Conservation (phyloP, 2,797 vertebrate species). For the Falco novaeseelandiae region DNA sequence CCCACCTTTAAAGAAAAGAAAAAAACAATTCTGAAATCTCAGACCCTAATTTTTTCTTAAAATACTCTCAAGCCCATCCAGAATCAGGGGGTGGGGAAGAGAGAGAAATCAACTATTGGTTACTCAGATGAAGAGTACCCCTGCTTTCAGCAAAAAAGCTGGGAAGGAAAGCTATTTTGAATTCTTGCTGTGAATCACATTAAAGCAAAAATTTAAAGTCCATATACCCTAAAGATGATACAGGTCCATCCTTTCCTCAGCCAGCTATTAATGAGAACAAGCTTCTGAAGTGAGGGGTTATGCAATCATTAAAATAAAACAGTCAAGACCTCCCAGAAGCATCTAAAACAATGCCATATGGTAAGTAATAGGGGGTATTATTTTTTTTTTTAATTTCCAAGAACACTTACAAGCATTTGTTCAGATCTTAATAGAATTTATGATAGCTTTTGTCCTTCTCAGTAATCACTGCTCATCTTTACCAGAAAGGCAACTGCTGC, state of each 20-base stretch:
- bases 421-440: neutral
- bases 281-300: neutral
- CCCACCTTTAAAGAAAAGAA: neutral
- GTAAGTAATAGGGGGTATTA: neutral
- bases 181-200: neutral
- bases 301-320: neutral
- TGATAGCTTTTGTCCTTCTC: neutral
- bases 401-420: neutral
- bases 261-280: neutral
- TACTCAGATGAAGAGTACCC: neutral
- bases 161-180: neutral
- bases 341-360: slow-evolving; percentile 7
- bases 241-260: neutral
- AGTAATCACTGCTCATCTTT: neutral
- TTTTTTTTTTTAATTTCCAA: neutral
- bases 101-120: neutral
- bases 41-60: neutral
- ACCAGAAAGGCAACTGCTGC: neutral
- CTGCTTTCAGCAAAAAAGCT: neutral
- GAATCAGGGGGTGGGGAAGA: neutral
- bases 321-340: slow-evolving; percentile 16
- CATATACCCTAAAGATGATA: neutral
- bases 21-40: neutral
- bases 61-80: neutral
- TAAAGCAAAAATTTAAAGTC: neutral